Base-by-base conservation (phyloP, 2,888 invertebrate genomes). In the Brenthis hecate region DNA sequence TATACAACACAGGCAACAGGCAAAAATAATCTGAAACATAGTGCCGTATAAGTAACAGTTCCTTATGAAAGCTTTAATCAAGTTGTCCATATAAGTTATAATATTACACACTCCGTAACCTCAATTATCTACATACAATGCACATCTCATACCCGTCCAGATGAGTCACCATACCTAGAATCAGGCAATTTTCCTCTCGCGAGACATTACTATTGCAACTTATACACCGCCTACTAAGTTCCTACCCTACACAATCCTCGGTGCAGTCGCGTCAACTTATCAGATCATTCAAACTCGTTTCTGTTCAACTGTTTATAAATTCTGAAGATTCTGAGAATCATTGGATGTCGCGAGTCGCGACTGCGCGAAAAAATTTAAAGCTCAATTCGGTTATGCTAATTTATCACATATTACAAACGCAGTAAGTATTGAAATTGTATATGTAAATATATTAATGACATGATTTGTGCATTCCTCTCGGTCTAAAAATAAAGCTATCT, bases 201-300 rank as follows among this genome's bases (percentile, higher is more conserved):
- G 54, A 54, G 63, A 48, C 50, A 16, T 47, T 56, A 58, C 64
- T 58, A 61, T 72, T 68, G 72, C 71, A 43, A 55, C 64, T 53
- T 68, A 53, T 47, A 50, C 36, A 56, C 57, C 65, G 56, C 62
- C 57, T 16, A 66, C 69, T 51, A 13, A 13, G 32, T 28, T 28
- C 48, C 55, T 16, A 50, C 50, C 69, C 43, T 69, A 66, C 70
- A 64, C 54, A 71, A 56, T 55, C 54, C 69, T 69, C 72, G 63
- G 68, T 72, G 75, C 36, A 70, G 68, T 65, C 50, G 70, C 69
- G 67, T 56, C 65, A 68, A 53, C 56, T 55, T 62, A 56, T 67
- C 57, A 56, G 58, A 70, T 69, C 68, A 69, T 56, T 66, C 43
- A 67, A 75, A 75, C 74, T 67, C 67, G 75, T 75, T 75, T 50